Percentiles rank a stretch among this genome's conserved stretches.
Evolutionary conservation across 2,888 invertebrate genomes (phyloP).

Genomic region (Halictus quadricinctus): DNA sequence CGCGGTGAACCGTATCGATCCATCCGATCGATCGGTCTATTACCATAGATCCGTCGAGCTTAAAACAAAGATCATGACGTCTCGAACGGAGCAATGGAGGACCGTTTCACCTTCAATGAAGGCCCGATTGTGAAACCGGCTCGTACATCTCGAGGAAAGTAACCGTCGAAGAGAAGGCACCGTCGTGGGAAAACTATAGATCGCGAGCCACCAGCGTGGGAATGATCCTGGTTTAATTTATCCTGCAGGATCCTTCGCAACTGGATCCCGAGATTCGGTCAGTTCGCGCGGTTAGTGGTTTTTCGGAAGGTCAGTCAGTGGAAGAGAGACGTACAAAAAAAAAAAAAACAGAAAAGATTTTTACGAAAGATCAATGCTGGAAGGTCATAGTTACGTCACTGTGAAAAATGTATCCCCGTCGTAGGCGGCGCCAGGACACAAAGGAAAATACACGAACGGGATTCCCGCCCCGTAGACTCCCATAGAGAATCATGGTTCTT

Average conservation of each 20-base stretch:
- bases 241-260: conserved; percentile 30
- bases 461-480: conserved; percentile 53
- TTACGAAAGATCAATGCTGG: conserved; percentile 43
- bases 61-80: conserved; percentile 3
- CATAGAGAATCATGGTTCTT: conserved; percentile 2
- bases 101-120: conserved; percentile 3
- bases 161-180: conserved; percentile 26
- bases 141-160: conserved; percentile 20
- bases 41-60: not conserved
- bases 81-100: not conserved
- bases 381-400: conserved; percentile 58
- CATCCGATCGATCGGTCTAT: not conserved
- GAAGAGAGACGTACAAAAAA: not conserved
- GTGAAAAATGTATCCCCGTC: conserved; percentile 64
- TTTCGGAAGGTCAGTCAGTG: conserved; percentile 29
- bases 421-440: conserved; percentile 58
- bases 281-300: conserved; percentile 9
- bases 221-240: conserved; percentile 54
- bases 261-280: conserved; percentile 35
- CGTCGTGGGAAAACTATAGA: conserved; percentile 36
- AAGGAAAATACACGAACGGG: conserved; percentile 66
- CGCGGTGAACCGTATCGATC: not conserved
- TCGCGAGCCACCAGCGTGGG: conserved; percentile 44
- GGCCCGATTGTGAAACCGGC: conserved; percentile 11
- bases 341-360: conserved; percentile 14